Evolutionary conservation across 2,888 invertebrate species (phyloP), one percentile per base, ranked within the genome.

Genomic region (Eulithis testata): DNA sequence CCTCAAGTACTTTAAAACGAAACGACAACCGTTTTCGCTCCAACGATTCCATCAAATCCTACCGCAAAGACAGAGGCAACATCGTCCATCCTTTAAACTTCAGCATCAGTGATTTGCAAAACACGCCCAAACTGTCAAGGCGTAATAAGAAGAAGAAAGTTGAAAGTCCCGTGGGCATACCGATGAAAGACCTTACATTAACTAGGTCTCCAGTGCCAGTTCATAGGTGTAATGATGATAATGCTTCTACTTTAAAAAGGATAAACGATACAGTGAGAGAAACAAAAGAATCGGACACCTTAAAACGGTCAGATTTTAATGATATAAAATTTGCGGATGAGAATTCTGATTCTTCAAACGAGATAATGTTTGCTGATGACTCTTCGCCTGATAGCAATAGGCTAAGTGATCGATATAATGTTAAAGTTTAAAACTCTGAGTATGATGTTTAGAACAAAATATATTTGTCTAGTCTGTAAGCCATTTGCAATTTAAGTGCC

Each of bases 321-420:
- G 96, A 96, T 73, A 94, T 96, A 55, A 95, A 94, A 77, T 96
- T 95, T 80, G 96, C 95, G 7, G 96, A 96, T 76, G 96, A 96
- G 44, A 95, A 94, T 72, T 95, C 95, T 1, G 95, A 95, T 77
- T 91, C 92, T 31, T 93, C 93, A 0, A 89, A 86, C 68, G 93
- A 93, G 73, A 91, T 92, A 6, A 90, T 89, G 75, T 92, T 90
- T 70, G 91, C 88, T 11, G 93, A 91, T 63, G 93, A 91, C 72
- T 92, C 93, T 1, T 92, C 93, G 1, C 91, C 93, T 1, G 93
- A 93, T 74, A 91, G 91, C 74, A 93, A 93, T 81, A 85, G 84
- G 70, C 71, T 91, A 70, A 79, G 82, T 71, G 91, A 91, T 72
- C 89, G 84, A 76, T 90, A 87, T 76, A 86, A 91, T 76, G 81